Evolutionary conservation across 1,140 invertebrate species (phyloP).

Genomic region (Drosophila auraria): DNA sequence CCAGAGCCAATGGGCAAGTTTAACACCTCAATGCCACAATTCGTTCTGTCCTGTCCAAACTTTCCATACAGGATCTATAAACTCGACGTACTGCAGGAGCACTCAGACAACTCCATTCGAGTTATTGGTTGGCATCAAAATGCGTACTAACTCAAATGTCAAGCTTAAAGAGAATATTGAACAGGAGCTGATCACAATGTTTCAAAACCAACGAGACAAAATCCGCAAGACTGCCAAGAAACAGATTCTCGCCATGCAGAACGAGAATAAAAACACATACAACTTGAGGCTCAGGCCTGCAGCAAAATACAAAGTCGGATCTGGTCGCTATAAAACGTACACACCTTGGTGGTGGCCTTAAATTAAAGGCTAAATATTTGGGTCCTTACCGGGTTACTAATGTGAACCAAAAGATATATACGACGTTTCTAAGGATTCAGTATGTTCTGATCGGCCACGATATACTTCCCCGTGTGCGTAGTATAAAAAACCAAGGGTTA

Average conservation of each 20-base stretch:
- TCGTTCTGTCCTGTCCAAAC: not conserved
- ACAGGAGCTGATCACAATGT: not conserved
- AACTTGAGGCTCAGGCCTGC: not conserved
- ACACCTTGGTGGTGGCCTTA: not conserved
- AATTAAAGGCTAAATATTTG: not conserved
- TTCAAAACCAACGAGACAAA: no score
- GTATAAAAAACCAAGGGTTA: constrained; percentile 1
- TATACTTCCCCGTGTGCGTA: not conserved
- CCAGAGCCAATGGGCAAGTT: not conserved
- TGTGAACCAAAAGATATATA: not conserved
- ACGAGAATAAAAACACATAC: no score
- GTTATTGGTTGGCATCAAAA: not conserved
- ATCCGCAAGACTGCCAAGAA: no score
- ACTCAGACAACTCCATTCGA: not conserved
- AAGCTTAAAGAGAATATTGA: no score
- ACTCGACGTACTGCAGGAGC: not conserved
- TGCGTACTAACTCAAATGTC: not conserved
- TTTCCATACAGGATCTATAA: not conserved
- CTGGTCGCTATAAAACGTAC: no score
- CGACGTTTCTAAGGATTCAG: not conserved
- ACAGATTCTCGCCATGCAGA: not conserved
- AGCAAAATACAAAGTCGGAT: not conserved
- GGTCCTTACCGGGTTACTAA: not conserved
- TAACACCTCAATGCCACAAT: constrained; percentile 6
- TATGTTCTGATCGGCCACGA: not conserved